phyloP scores from a whole-genome alignment of 2,113 vertebrate genomes.

The Zosterops borbonicus region DNA sequence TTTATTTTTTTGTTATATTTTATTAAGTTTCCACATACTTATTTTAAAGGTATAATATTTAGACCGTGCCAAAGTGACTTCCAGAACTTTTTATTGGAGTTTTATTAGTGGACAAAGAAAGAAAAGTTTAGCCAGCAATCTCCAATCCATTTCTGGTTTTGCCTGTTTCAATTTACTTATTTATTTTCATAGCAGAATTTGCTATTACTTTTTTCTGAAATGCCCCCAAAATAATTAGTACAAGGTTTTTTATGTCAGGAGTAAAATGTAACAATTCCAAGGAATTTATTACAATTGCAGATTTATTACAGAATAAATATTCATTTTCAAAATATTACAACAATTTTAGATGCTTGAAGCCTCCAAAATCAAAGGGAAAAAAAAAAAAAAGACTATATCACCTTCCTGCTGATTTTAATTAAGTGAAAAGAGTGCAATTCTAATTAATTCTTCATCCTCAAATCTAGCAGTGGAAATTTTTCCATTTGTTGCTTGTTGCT shows the following conservation, averaged over 20 bases:
- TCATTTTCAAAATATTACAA: background rate
- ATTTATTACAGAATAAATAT: background rate
- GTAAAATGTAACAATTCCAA: background rate
- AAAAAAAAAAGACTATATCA: background rate
- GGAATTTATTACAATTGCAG: background rate
- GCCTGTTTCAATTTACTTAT: background rate
- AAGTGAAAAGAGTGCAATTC: background rate
- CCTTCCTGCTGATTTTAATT: slow-evolving; percentile 12
- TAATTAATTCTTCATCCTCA: background rate
- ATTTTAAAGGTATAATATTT: background rate
- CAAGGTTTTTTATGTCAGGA: background rate
- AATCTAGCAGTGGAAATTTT: background rate
- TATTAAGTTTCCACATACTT: background rate
- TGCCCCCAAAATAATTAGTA: background rate
- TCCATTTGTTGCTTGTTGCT: background rate
- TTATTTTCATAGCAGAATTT: background rate
- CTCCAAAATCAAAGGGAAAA: background rate
- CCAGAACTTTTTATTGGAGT: background rate
- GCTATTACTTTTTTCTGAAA: background rate
- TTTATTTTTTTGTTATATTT: background rate
- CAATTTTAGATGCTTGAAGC: background rate
- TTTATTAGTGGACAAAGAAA: background rate
- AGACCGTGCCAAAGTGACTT: background rate
- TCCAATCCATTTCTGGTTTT: background rate
- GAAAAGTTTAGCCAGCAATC: background rate